These are phyloP conservation scores for Archaeoteleia sp. DNA, from an alignment of 2,888 invertebrate genomes.

Conservation along the genomic window DNA sequence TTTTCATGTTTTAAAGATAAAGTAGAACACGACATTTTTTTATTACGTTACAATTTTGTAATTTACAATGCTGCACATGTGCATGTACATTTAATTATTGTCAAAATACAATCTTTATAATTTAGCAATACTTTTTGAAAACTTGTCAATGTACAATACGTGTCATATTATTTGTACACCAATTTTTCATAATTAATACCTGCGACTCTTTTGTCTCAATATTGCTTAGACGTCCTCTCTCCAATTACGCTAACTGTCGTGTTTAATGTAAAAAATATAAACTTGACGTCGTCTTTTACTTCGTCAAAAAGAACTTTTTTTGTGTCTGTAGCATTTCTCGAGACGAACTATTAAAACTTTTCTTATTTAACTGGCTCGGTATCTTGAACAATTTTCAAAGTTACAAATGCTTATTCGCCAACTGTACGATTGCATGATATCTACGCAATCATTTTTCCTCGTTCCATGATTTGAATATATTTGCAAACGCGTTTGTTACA, in stretches of 20 bases:
- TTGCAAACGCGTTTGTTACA: too few species aligned
- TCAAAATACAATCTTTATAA: too few species aligned
- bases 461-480: background rate
- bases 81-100: too few species aligned
- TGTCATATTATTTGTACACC: too few species aligned
- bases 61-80: too few species aligned
- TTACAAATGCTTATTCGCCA: conserved; percentile 29
- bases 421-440: conserved; percentile 8
- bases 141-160: too few species aligned
- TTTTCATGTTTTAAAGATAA: too few species aligned
- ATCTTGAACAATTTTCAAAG: conserved; percentile 31
- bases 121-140: too few species aligned
- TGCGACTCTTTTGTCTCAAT: too few species aligned
- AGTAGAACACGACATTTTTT: too few species aligned
- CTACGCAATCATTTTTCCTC: conserved; percentile 1
- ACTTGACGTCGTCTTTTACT: conserved; percentile 22
- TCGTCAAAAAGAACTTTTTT: conserved; percentile 31
- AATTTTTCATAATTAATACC: too few species aligned
- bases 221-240: conserved; percentile 19
- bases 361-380: conserved; percentile 33
- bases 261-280: conserved; percentile 29
- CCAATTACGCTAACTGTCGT: conserved; percentile 28
- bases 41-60: too few species aligned
- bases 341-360: conserved; percentile 38
- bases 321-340: conserved; percentile 25